Conservation (phyloP, 2,888 invertebrate species). For the Dendrolimus pini region DNA sequence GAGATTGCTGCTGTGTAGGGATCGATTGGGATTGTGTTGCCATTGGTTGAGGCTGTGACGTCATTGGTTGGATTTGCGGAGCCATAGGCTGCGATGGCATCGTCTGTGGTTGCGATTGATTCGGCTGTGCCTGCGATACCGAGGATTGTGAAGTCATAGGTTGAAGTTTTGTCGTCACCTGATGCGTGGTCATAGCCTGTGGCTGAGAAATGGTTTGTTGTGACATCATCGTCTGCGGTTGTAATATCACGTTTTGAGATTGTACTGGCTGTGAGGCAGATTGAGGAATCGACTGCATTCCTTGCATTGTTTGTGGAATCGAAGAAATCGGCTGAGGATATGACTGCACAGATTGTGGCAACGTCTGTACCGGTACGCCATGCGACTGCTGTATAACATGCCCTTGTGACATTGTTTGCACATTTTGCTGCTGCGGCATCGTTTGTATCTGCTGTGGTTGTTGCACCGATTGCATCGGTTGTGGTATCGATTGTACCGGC, state of each 20-base stretch:
- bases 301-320: constrained; percentile 17
- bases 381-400: constrained; percentile 15
- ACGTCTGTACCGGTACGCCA: constrained; percentile 11
- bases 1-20: constrained; percentile 13
- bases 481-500: constrained; percentile 22
- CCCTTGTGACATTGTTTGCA: constrained; percentile 21
- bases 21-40: constrained; percentile 13
- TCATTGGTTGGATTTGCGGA: constrained; percentile 17
- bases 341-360: constrained; percentile 17
- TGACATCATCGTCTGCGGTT: constrained; percentile 2
- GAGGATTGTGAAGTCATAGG: constrained; percentile 7
- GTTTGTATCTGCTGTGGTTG: constrained; percentile 13
- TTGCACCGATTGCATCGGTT: constrained; percentile 15
- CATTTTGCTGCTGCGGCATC: constrained; percentile 12
- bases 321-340: constrained; percentile 17
- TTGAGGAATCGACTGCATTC: constrained; percentile 10
- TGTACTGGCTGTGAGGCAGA: constrained; percentile 15
- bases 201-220: constrained; percentile 17
- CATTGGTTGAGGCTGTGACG: constrained; percentile 11
- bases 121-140: constrained; percentile 17
- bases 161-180: constrained; percentile 11
- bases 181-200: constrained; percentile 12
- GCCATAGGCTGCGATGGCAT: constrained; percentile 8
- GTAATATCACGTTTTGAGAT: neutral
- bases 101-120: constrained; percentile 17